Conservation (phyloP, 2,888 invertebrate species). For the Drosophila yooni region DNA sequence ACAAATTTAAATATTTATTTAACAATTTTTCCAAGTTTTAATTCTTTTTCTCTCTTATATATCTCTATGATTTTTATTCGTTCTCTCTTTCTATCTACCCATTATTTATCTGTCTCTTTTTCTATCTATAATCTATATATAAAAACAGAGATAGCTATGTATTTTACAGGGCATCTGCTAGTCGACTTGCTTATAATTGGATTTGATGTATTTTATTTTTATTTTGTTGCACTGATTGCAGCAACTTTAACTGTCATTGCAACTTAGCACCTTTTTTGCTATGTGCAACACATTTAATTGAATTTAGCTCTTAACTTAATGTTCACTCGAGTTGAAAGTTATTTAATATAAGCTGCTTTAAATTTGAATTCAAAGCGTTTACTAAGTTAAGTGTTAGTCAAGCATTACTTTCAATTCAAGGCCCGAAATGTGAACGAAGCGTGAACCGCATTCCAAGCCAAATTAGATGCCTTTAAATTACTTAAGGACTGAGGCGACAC, state of each 20-base stretch:
- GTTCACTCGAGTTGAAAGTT: neutral
- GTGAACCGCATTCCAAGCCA: slow-evolving; percentile 50
- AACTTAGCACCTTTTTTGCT: neutral
- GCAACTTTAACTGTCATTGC: neutral
- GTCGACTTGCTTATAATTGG: neutral
- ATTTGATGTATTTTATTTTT: neutral
- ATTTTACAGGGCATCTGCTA: neutral
- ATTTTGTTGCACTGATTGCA: neutral
- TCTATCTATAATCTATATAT: too few relatives aligned
- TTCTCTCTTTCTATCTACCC: rapidly evolving
- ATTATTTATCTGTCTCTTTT: too few relatives aligned
- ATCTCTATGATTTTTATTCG: too few relatives aligned
- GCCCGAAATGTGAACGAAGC: slow-evolving; percentile 14
- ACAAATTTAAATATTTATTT: neutral
- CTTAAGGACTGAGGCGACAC: slow-evolving; percentile 37
- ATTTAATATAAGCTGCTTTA: neutral
- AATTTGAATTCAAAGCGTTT: slow-evolving; percentile 14
- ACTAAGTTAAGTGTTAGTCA: slow-evolving; percentile 13
- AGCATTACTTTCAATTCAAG: slow-evolving; percentile 40
- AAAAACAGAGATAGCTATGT: neutral
- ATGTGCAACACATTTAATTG: neutral
- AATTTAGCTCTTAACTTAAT: neutral
- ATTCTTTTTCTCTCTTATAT: too few relatives aligned
- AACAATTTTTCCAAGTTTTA: neutral
- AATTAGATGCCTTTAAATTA: slow-evolving; percentile 62